Evolutionary conservation across 2,888 invertebrate genomes (phyloP).

Genomic region (Isoperla grammatica): DNA sequence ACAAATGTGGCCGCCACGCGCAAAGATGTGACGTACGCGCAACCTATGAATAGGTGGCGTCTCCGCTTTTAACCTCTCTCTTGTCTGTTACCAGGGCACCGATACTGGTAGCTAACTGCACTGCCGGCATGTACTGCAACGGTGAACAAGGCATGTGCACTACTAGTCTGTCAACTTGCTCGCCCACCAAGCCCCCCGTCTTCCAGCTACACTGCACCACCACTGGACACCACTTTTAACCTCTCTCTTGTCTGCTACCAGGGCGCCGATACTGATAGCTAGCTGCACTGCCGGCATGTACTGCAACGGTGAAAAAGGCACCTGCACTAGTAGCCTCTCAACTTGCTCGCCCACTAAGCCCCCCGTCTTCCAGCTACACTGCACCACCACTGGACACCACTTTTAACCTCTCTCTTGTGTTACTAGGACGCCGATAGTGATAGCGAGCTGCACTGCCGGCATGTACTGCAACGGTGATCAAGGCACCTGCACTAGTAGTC

Average conservation of each 20-base stretch:
- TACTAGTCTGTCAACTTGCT: background rate
- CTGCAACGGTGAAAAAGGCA: background rate
- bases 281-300: background rate
- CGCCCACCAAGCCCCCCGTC: slow-evolving; percentile 7
- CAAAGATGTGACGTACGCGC: too few species aligned
- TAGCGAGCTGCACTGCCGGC: too few species aligned
- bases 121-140: background rate
- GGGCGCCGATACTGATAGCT: background rate
- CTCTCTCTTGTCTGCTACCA: too few species aligned
- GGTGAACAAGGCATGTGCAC: background rate
- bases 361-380: slow-evolving; percentile 6
- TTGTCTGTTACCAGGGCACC: too few species aligned
- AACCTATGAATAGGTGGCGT: too few species aligned
- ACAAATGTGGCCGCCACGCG: too few species aligned
- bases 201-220: slow-evolving; percentile 3
- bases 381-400: background rate
- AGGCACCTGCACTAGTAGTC: background rate
- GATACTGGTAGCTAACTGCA: background rate
- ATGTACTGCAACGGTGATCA: background rate
- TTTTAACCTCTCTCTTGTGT: background rate
- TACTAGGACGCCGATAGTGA: too few species aligned
- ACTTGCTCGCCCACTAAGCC: slow-evolving; percentile 9
- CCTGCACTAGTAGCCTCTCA: background rate
- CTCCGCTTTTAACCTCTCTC: too few species aligned
- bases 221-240: too few species aligned